Base-by-base conservation (phyloP, 30 jellyfish, hydroid and myxozoan species). In the Catostylus mosaicus region DNA sequence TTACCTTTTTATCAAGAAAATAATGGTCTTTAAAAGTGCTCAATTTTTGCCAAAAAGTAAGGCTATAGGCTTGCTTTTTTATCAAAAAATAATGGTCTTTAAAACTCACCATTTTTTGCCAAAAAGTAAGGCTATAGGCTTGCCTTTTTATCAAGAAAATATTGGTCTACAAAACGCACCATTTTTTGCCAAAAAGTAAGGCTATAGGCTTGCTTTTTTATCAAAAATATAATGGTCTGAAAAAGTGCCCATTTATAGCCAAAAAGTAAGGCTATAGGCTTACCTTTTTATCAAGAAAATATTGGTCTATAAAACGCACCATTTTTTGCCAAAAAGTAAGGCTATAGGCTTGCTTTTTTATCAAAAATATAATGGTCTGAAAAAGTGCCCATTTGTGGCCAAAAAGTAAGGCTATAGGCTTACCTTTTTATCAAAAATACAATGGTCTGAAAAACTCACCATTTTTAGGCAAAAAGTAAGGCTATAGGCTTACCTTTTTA, bases 11-110 rank as follows among this genome's bases (percentile, higher is more conserved):
- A n/a, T n/a, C n/a, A n/a, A n/a, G n/a, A n/a, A n/a, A n/a, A n/a
- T n/a, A n/a, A n/a, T n/a, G n/a, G n/a, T n/a, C n/a, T n/a, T 4
- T 50, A 27, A 18, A 50, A 5, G 24, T 50, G 63, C 2, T 8
- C 24, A 27, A 9, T 61, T 61, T 61, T 61, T 61, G 16, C 30
- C 75, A 22, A 63, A 22, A 63, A 63, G 73, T 27, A 63, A 63
- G 75, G n/a, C 47, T 63, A 63, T 5, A 63, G 32, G 20, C 75
- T 29, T 22, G 2, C 19, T 19, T 1, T 63, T 26, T 63, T 29
- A 29, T 1, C 0, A 3, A 63, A 63, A 36, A 36, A 12, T 29
- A 3, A 7, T 4, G 38, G 22, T 1, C 33, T 16, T 26, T 18
- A 56, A 56, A 56, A 56, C 19, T 6, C 10, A 6, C 33, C 8